Conservation (phyloP, 2,113 vertebrate genomes). For the Balaenoptera acutorostrata region DNA sequence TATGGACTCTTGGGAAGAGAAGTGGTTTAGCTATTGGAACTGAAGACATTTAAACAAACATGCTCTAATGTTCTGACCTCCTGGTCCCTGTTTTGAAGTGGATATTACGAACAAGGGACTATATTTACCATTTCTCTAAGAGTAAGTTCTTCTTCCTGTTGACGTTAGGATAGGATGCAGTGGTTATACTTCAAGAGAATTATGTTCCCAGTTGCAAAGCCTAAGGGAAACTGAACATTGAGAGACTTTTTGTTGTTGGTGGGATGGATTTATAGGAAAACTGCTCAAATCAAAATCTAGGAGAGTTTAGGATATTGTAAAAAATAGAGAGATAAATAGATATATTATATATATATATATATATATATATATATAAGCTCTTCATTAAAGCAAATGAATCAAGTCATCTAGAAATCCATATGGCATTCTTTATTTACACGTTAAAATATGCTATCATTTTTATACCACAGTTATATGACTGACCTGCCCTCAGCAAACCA, state of each 20-base stretch:
- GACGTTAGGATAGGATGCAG: not conserved
- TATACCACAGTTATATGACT: not conserved
- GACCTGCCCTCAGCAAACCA: not conserved
- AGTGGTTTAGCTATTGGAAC: not conserved
- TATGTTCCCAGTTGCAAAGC: not conserved
- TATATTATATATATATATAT: not conserved
- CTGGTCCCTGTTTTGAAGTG: not conserved
- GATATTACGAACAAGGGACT: not conserved
- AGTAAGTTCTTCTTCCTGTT: not conserved
- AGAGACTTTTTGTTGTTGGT: not conserved
- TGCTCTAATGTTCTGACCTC: not conserved
- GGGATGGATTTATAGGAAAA: not conserved
- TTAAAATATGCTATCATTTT: slow-evolving; percentile 7
- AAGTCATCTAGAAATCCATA: not conserved
- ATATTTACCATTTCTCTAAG: not conserved
- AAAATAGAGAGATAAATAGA: not conserved
- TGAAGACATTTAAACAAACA: slow-evolving; percentile 18
- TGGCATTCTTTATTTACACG: not conserved
- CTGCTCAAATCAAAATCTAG: not conserved
- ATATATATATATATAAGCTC: not conserved
- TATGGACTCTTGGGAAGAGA: not conserved
- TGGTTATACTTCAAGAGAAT: not conserved
- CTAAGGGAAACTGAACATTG: not conserved
- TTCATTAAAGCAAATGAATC: not conserved
- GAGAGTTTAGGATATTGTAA: not conserved